Evolutionary conservation across 2,113 vertebrate genomes (phyloP).

Genomic region (Meleagris gallopavo): DNA sequence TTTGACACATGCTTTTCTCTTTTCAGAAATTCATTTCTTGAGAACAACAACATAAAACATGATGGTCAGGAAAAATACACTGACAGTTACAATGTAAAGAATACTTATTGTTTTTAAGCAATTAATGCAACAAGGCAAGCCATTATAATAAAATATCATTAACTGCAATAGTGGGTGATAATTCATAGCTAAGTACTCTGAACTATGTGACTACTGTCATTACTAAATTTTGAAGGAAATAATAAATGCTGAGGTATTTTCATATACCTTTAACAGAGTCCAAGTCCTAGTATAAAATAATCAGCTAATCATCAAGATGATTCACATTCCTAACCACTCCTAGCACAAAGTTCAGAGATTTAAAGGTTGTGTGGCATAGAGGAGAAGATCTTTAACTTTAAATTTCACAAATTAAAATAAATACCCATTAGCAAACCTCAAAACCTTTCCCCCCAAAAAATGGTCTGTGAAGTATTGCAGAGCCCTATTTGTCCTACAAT

Average conservation of each 20-base stretch:
- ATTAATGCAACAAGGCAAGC: background rate
- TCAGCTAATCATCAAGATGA: fast-evolving
- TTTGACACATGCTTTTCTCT: conserved; percentile 9
- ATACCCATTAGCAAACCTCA: background rate
- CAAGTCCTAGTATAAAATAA: background rate
- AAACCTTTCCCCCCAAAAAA: background rate
- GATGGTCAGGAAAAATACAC: conserved; percentile 23
- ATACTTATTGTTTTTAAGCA: background rate
- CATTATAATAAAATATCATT: conserved; percentile 19
- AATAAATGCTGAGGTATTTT: background rate
- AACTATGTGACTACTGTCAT: background rate
- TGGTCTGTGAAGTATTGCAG: fast-evolving
- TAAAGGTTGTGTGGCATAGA: background rate
- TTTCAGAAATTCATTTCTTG: conserved; percentile 20
- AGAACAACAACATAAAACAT: background rate
- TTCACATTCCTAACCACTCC: background rate
- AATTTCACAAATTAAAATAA: background rate
- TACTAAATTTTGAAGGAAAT: background rate
- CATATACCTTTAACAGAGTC: background rate
- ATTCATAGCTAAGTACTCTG: background rate
- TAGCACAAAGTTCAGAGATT: background rate
- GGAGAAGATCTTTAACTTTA: background rate
- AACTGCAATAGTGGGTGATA: conserved; percentile 7
- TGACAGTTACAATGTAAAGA: background rate
- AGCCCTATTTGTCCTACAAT: background rate